A percentile compares a stretch with the other conserved stretches of the same genome.
These are phyloP conservation scores for Tachuris rubrigastra DNA, from an alignment of 2,113 vertebrate species.

Conservation along the genomic window DNA sequence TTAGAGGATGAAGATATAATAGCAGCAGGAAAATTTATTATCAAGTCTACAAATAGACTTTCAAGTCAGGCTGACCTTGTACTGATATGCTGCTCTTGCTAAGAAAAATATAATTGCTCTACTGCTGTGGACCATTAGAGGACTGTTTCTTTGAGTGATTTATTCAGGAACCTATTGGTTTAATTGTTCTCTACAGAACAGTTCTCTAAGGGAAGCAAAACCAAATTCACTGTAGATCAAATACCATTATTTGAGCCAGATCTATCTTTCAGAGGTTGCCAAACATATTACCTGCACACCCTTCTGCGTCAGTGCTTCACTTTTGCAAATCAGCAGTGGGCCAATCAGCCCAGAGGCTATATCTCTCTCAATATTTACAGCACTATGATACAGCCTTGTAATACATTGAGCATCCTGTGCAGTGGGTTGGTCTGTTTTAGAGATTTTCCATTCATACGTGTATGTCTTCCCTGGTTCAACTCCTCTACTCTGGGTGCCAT, in stretches of 20 bases:
- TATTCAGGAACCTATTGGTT: neutral
- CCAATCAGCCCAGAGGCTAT: slow-evolving; percentile 93
- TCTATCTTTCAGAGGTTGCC: neutral
- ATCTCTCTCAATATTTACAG: slow-evolving; percentile 85
- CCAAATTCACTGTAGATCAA: neutral
- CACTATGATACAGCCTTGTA: slow-evolving; percentile 92
- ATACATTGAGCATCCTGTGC: slow-evolving; percentile 85
- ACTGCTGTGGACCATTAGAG: neutral
- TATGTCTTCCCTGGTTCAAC: slow-evolving; percentile 86
- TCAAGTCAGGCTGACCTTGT: neutral
- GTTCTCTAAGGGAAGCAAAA: neutral
- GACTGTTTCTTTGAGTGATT: neutral
- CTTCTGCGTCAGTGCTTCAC: slow-evolving; percentile 83
- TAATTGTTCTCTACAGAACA: neutral
- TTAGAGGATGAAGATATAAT: neutral
- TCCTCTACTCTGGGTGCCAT: slow-evolving; percentile 73
- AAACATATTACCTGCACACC: slow-evolving; percentile 86
- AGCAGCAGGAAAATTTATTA: neutral
- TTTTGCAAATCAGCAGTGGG: slow-evolving; percentile 93
- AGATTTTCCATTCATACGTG: slow-evolving; percentile 87
- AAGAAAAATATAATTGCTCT: neutral
- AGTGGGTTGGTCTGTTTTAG: slow-evolving; percentile 85
- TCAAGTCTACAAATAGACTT: neutral
- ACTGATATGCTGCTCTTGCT: neutral
- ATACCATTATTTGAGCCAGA: neutral